Base-by-base conservation (phyloP, 1,140 invertebrate genomes). In the Artemia franciscana region DNA sequence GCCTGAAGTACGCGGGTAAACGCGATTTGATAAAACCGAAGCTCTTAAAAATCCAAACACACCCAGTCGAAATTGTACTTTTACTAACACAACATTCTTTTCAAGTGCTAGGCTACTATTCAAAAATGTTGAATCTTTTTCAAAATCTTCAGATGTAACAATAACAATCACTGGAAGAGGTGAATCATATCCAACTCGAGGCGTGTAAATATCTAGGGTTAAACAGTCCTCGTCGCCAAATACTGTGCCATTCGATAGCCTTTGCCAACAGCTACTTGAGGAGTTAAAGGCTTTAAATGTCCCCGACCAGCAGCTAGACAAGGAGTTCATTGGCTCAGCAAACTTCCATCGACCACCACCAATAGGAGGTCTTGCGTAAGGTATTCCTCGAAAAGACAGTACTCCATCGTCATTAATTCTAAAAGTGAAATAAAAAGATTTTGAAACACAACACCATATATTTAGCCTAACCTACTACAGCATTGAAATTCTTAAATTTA, bases 361-460 rank as follows among this genome's bases (percentile, higher is more conserved):
- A 51, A 84, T 65, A 0, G 88, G 88, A 9, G 86, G 82, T n/a
- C 81, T 68, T 3, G 88, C 88, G 71, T 88, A 92, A 0, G 88
- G 88, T 59, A 92, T 85, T 18, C 87, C 86, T 21, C 81, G 80
- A 72, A 91, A 91, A 2, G 84, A 83, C 66, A 82, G 84, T 2
- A 80, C 84, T 12, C 80, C 82, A 63, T 87, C 82, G 68, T 88
- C 82, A 24, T 83, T 72, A 7, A 83, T 70, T 18, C 81, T 83
- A 71, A 23, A 75, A 75, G 62, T 68, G 5, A 66, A 60, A 62
- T 21, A 5, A 26, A 58, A 24, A 51, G 15, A 26, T 4, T 61
- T 27, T 56, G n/a, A n/a, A n/a, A n/a, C n/a, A n/a, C n/a, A n/a
- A n/a, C n/a, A n/a, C n/a, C n/a, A n/a, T n/a, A n/a, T n/a, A n/a